A percentile compares a stretch with the other conserved stretches of the same genome.
These are phyloP conservation scores for Eufriesea mexicana DNA, from an alignment of 1,140 invertebrate species.

Conservation along the genomic window DNA sequence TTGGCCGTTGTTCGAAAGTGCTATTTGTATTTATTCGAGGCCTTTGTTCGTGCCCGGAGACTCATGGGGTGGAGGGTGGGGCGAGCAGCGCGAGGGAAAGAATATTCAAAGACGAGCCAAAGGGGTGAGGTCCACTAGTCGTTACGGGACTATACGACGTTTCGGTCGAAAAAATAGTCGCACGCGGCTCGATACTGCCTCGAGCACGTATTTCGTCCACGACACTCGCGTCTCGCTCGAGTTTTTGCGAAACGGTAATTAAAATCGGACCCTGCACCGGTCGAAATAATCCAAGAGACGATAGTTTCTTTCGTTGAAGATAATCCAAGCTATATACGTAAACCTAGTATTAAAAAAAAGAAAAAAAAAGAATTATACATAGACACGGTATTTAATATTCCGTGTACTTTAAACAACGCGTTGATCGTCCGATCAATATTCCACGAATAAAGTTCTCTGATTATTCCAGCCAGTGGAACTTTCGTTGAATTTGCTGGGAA, in stretches of 20 bases:
- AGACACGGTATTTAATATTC: too few relatives aligned
- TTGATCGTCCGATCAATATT: not conserved
- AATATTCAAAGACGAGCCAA: conserved; percentile 60
- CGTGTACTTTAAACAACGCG: not conserved
- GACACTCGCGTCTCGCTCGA: not conserved
- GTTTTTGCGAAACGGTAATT: not conserved
- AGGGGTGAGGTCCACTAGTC: conserved; percentile 70
- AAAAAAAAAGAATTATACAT: too few relatives aligned
- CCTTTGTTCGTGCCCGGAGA: conserved; percentile 70
- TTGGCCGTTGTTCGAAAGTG: conserved; percentile 76
- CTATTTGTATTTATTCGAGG: conserved; percentile 79
- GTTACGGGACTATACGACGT: conserved; percentile 58
- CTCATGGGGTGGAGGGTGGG: conserved; percentile 53
- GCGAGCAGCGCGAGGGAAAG: conserved; percentile 40
- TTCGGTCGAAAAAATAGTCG: conserved; percentile 61
- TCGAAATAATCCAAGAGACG: too few relatives aligned
- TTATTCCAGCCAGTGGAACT: not conserved
- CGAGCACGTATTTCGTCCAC: not conserved
- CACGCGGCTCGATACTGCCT: conserved; percentile 1
- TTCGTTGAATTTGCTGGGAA: too few relatives aligned
- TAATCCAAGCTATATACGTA: too few relatives aligned
- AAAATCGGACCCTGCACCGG: not conserved
- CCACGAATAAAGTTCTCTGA: not conserved
- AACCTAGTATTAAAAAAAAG: too few relatives aligned
- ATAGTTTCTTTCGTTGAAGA: too few relatives aligned